Evolutionary conservation across 2,797 vertebrate genomes (phyloP).

Genomic region (Scyliorhinus canicula): DNA sequence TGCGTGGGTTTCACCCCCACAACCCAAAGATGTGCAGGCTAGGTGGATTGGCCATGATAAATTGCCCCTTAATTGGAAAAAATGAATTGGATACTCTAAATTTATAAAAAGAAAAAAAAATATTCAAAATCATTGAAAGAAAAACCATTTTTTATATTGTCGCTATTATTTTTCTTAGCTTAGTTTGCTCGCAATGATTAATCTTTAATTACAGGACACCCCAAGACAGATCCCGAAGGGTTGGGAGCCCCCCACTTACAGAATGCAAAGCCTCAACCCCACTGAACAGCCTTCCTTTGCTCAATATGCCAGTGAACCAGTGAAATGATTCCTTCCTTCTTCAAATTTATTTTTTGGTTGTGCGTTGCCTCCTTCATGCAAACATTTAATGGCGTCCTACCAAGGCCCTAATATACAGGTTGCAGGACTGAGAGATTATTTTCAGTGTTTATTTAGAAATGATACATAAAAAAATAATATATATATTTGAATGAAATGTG

Average conservation of each 20-base stretch:
- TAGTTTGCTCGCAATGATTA: background rate
- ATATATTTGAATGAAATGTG: slow-evolving; percentile 1
- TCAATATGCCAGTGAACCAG: background rate
- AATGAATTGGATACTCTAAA: background rate
- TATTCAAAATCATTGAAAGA: background rate
- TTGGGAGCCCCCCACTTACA: background rate
- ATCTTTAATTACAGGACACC: background rate
- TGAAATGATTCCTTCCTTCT: background rate
- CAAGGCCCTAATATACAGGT: background rate
- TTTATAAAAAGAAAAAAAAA: background rate
- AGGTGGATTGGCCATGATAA: too few species aligned
- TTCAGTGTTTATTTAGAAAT: background rate
- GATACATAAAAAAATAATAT: background rate
- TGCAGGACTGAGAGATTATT: background rate
- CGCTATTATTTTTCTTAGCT: background rate
- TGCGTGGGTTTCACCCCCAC: too few species aligned
- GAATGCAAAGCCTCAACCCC: background rate
- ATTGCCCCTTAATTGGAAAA: too few species aligned
- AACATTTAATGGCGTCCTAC: background rate
- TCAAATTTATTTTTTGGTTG: background rate
- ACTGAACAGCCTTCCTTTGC: background rate
- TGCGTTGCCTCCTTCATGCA: background rate
- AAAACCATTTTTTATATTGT: background rate
- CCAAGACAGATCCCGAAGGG: background rate
- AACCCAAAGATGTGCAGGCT: too few species aligned